Percentiles rank a stretch among this genome's conserved stretches.
Conservation (phyloP, 2,888 invertebrate genomes). For the Lasioglossum oenotherae region DNA sequence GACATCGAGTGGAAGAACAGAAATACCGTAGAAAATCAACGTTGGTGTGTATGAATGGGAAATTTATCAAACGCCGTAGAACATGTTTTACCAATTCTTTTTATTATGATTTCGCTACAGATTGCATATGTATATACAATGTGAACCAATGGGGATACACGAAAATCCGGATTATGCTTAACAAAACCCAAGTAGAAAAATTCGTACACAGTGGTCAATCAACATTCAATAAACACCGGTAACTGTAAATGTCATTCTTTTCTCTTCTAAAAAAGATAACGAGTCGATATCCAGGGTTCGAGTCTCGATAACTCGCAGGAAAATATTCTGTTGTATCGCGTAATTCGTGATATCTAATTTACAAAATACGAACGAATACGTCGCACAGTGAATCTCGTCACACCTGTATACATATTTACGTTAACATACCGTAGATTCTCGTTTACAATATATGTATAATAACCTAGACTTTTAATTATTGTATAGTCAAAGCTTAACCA, state of each 20-base stretch:
- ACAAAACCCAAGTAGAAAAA: conserved; percentile 32
- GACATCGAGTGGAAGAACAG: not conserved
- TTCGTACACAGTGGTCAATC: conserved; percentile 9
- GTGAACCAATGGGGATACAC: conserved; percentile 32
- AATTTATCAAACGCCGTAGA: not conserved
- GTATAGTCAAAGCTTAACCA: conserved; percentile 63
- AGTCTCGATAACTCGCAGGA: not conserved
- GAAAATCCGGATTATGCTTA: conserved; percentile 21
- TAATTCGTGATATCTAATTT: conserved; percentile 18
- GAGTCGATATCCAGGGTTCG: not conserved
- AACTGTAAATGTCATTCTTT: not conserved
- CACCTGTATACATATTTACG: conserved; percentile 54
- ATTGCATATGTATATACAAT: conserved; percentile 58
- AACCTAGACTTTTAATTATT: conserved; percentile 61
- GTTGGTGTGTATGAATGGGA: not conserved
- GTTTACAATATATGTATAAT: conserved; percentile 61
- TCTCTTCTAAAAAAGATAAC: not conserved
- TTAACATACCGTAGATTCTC: conserved; percentile 64
- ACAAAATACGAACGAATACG: conserved; percentile 48
- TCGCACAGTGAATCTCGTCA: conserved; percentile 33
- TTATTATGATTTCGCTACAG: conserved; percentile 59
- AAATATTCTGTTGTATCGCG: conserved; percentile 32
- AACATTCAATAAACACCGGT: conserved; percentile 9
- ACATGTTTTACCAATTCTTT: conserved; percentile 49
- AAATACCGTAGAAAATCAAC: not conserved